phyloP scores from a whole-genome alignment of 2,113 vertebrate genomes.

The Electrona antarctica region DNA sequence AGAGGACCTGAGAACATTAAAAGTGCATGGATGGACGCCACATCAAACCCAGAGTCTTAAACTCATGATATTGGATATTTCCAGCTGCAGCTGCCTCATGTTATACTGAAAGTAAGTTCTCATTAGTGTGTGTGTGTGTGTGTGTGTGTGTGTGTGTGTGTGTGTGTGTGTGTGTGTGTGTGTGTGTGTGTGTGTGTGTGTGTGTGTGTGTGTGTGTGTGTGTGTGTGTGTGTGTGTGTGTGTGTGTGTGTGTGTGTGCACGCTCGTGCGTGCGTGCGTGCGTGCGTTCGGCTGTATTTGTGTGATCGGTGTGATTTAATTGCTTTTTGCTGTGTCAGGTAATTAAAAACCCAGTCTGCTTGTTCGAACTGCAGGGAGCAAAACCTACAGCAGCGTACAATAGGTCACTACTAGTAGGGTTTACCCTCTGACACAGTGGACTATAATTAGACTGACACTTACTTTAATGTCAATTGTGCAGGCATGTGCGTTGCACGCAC shows the following conservation, averaged over 20 bases:
- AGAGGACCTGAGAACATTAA: conserved; percentile 34
- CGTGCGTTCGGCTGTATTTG: neutral
- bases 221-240: neutral
- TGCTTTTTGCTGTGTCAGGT: conserved; percentile 15
- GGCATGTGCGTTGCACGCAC: neutral
- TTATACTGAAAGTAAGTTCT: conserved; percentile 31
- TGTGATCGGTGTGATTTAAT: conserved; percentile 4
- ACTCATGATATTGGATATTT: conserved; percentile 34
- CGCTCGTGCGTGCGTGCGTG: neutral
- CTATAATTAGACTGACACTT: conserved; percentile 69
- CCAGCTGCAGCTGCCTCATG: conserved; percentile 32
- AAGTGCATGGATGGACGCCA: conserved; percentile 52
- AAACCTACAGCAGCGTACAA: conserved; percentile 18
- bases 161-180: neutral
- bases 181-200: neutral
- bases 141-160: neutral
- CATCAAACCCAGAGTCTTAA: conserved; percentile 33
- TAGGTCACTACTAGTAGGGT: conserved; percentile 28
- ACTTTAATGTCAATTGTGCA: conserved; percentile 19
- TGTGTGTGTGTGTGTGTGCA: neutral
- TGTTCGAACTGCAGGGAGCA: conserved; percentile 39
- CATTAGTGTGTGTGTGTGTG: conserved; percentile 1
- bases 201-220: neutral
- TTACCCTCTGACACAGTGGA: conserved; percentile 51
- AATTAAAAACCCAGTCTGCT: conserved; percentile 11